Evolutionary conservation across 2,888 invertebrate species (phyloP), one percentile per base, ranked within the genome.

Genomic region (Colletes collaris): DNA sequence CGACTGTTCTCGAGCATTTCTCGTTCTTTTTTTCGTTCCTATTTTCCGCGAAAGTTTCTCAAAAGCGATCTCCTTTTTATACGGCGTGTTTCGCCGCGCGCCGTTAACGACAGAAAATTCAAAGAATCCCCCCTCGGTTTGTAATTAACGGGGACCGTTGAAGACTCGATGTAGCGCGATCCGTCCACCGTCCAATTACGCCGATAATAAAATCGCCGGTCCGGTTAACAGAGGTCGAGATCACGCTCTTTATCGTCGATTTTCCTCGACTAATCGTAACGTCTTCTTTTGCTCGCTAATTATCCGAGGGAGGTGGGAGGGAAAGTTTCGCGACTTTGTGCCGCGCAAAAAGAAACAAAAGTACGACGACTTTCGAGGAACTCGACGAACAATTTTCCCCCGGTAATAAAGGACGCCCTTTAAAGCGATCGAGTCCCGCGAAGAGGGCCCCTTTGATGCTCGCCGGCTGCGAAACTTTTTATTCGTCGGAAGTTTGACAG

Each of bases 401-500:
- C 27, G 60, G 60, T 69, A 68, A 78, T 77, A 78, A 77, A 77
- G 60, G 60, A 37, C 60, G 53, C n/a, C 19, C 68, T 77, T 27
- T 74, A 64, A 74, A 80, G 67, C 81, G 74, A 71, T 78, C 62
- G 72, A 72, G 64, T 74, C 55, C n/a, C 46, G 37, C 68, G n/a
- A n/a, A 58, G n/a, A 59, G 37, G 55, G 49, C 69, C 46, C 64
- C 80, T 79, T 80, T 66, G 79, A 77, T 77, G 60, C 69, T 53
- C 53, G 49, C 27, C 62, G 35, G 50, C 55, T 52, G 8, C 44
- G 40, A 16, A 44, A 60, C 66, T 69, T 80, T 65, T 85, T 76
- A 59, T 68, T 72, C 74, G 44, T 6, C 10, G 69, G 58, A 83
- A 84, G 72, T 84, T 84, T 56, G 70, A 71, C 74, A 72, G 71